A percentile compares a stretch with the other conserved stretches of the same genome.
Conservation (phyloP, 1,140 invertebrate species). For the Homarus americanus region DNA sequence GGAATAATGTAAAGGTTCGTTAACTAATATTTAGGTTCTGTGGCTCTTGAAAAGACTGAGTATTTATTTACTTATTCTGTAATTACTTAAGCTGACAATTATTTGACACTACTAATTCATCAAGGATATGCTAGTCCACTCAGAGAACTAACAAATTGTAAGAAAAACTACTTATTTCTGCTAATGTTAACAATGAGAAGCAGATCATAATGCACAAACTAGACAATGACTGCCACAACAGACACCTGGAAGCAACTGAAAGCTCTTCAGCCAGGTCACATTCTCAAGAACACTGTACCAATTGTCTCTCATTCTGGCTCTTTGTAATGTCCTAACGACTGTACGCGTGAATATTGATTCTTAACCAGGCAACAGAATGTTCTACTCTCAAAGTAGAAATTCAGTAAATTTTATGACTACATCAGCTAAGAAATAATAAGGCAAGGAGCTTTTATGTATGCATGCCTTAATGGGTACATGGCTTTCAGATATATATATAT, state of each 20-base stretch:
- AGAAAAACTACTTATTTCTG: conserved; percentile 23
- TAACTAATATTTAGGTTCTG: not conserved
- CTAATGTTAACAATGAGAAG: conserved; percentile 33
- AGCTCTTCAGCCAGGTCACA: conserved; percentile 47
- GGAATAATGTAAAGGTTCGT: not conserved
- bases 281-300: conserved; percentile 34
- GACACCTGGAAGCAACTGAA: conserved; percentile 54
- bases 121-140: conserved; percentile 37
- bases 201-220: conserved; percentile 35
- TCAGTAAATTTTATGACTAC: not conserved
- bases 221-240: conserved; percentile 39
- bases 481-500: not conserved
- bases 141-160: conserved; percentile 39
- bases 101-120: not conserved
- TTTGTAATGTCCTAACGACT: not conserved
- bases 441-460: no score
- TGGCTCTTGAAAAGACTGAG: not conserved
- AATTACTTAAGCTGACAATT: conserved; percentile 4
- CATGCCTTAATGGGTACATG: no score
- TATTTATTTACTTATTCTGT: not conserved
- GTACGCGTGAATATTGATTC: not conserved
- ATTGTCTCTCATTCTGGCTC: not conserved
- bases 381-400: not conserved
- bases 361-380: not conserved
- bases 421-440: no score